Evolutionary conservation across 2,888 invertebrate species (phyloP).

Genomic region (Meghimatium bilineatum): DNA sequence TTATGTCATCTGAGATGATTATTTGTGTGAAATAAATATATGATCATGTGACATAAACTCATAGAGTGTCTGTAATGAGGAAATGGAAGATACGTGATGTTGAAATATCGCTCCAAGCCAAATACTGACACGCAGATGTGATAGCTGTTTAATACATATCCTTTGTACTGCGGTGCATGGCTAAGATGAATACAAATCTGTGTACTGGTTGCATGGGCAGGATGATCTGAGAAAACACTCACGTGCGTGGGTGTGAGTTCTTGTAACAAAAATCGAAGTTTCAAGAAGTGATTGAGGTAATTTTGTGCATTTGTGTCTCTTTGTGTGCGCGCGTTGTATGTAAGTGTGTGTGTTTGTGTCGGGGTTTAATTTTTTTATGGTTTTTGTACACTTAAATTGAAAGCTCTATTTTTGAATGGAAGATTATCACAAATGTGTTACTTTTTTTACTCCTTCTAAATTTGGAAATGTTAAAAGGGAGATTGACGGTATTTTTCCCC

Average conservation of each 20-base stretch:
- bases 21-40: background rate
- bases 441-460: too few species aligned
- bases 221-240: background rate
- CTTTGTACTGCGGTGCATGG: background rate
- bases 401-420: too few species aligned
- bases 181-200: background rate
- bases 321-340: background rate
- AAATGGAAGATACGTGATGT: background rate
- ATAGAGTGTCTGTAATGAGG: background rate
- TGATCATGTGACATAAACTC: background rate
- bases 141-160: background rate
- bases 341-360: background rate
- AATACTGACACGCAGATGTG: background rate
- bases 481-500: too few species aligned
- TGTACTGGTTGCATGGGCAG: too few species aligned
- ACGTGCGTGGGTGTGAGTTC: background rate
- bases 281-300: background rate
- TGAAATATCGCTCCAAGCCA: background rate
- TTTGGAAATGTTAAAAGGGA: too few species aligned
- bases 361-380: background rate
- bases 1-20: background rate
- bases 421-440: too few species aligned
- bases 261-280: background rate
- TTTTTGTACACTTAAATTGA: too few species aligned
- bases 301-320: background rate